These are phyloP conservation scores for Ahaetulla prasina DNA, from an alignment of 2,113 vertebrate species.

Conservation along the genomic window DNA sequence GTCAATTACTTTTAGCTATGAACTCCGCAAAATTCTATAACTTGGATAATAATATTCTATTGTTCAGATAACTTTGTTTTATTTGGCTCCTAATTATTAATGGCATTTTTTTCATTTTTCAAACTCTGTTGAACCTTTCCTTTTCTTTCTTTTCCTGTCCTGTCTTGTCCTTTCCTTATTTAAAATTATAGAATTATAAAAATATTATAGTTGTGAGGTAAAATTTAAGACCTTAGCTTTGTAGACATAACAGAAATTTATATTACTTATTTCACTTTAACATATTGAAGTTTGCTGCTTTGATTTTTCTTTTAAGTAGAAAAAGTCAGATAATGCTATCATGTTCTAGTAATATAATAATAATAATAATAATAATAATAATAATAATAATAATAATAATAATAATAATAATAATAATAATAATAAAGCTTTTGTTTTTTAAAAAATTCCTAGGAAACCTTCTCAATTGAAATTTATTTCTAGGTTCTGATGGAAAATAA, in stretches of 20 bases:
- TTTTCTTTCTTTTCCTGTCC: too few relatives aligned
- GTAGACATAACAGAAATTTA: background rate
- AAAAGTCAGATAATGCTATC: background rate
- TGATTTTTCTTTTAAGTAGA: background rate
- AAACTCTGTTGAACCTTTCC: background rate
- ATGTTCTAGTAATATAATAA: background rate
- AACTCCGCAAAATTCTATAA: background rate
- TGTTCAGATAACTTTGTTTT: background rate
- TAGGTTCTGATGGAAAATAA: background rate
- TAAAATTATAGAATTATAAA: background rate
- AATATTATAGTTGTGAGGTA: background rate
- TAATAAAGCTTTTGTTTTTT: background rate
- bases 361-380: background rate
- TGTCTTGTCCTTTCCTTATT: background rate
- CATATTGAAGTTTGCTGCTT: background rate
- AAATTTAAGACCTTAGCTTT: background rate
- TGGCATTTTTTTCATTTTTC: background rate
- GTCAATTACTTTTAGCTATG: background rate
- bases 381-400: background rate
- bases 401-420: background rate
- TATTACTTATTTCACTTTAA: background rate
- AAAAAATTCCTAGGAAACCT: background rate
- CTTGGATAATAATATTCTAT: background rate
- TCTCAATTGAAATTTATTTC: background rate
- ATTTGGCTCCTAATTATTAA: background rate